phyloP scores from a whole-genome alignment of 2,888 invertebrate genomes.

The Sphaeridia pumilis region DNA sequence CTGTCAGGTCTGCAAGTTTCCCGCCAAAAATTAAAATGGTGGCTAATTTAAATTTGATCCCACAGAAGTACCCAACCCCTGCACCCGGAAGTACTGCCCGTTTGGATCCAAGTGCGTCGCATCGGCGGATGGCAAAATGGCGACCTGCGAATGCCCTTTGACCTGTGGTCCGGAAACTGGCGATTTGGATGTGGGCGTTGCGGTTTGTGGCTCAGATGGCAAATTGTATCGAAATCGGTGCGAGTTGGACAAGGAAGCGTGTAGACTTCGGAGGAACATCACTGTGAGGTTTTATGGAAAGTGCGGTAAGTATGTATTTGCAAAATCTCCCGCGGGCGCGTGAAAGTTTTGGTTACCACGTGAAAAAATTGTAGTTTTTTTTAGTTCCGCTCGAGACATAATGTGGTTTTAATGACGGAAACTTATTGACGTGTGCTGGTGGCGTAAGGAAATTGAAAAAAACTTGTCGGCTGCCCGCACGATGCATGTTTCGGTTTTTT shows the following conservation, averaged over 20 bases:
- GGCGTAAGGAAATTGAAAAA: too few species aligned
- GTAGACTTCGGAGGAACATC: constrained; percentile 59
- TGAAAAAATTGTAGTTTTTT: too few species aligned
- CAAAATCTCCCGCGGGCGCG: too few species aligned
- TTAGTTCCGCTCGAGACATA: too few species aligned
- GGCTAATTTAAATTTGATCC: too few species aligned
- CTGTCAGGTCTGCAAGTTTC: too few species aligned
- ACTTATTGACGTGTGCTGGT: too few species aligned
- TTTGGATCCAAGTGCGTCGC: constrained; percentile 57
- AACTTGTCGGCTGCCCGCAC: too few species aligned
- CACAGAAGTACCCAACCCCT: constrained; percentile 59
- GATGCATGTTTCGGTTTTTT: too few species aligned
- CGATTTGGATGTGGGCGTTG: constrained; percentile 58
- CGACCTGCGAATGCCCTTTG: constrained; percentile 39
- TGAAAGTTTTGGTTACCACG: too few species aligned
- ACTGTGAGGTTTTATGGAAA: constrained; percentile 71
- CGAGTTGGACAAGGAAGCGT: constrained; percentile 67
- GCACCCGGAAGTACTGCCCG: constrained; percentile 54
- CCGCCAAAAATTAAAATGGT: too few species aligned
- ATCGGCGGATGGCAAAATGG: constrained; percentile 29
- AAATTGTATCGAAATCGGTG: constrained; percentile 58
- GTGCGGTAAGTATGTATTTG: constrained; percentile 54
- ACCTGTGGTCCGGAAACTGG: constrained; percentile 69
- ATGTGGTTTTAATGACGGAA: too few species aligned
- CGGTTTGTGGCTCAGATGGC: constrained; percentile 54